Conservation (phyloP, 2,888 invertebrate genomes). For the Lampropteryx suffumata region DNA sequence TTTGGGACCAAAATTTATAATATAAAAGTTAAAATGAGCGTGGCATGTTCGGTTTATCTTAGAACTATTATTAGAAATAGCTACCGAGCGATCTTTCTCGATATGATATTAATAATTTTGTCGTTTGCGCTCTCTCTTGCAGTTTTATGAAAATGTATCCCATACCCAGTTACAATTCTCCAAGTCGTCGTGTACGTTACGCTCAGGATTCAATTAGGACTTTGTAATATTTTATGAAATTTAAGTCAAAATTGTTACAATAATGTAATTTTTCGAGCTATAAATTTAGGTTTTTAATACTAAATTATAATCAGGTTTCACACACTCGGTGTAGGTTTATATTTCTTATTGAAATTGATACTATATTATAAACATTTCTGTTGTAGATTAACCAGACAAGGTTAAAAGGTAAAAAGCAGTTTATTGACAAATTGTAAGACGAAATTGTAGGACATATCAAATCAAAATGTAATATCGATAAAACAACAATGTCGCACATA, state of each 20-base stretch:
- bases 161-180: conserved; percentile 20
- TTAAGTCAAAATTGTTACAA: conserved; percentile 25
- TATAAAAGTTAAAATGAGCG: no score
- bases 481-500: conserved; percentile 40
- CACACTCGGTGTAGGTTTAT: conserved; percentile 17
- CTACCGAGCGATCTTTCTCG: no score
- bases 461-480: conserved; percentile 38
- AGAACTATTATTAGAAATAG: no score
- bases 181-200: conserved; percentile 3
- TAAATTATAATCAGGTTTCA: conserved; percentile 18
- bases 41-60: no score
- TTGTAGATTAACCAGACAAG: conserved; percentile 28
- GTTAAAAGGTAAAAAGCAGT: conserved; percentile 15
- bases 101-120: no score
- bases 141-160: no score
- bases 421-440: conserved; percentile 28
- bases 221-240: conserved; percentile 15
- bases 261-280: conserved; percentile 13
- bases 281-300: conserved; percentile 15
- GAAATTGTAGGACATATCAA: conserved; percentile 42
- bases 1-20: conserved; percentile 20
- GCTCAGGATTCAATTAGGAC: conserved; percentile 16
- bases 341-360: conserved; percentile 10
- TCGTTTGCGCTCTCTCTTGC: no score
- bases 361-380: conserved; percentile 24